Evolutionary conservation across 2,888 invertebrate species (phyloP).

Genomic region (Hypena proboscidalis): DNA sequence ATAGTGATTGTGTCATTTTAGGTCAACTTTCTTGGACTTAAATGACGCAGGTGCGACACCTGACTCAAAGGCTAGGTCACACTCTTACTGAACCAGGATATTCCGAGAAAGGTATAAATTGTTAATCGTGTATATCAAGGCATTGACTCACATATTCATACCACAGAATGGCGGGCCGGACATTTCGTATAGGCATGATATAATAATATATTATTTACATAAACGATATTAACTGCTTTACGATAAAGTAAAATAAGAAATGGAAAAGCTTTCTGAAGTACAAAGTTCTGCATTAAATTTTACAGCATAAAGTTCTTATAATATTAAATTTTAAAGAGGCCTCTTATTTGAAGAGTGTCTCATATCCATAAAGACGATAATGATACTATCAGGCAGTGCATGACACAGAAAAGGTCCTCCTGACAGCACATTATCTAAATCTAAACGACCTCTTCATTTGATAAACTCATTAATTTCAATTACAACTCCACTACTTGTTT

Average conservation of each 20-base stretch:
- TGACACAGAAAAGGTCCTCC: not conserved
- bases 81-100: conserved; percentile 8
- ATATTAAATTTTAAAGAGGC: too few species aligned
- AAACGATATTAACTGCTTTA: too few species aligned
- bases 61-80: conserved; percentile 26
- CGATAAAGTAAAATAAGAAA: too few species aligned
- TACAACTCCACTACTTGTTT: conserved; percentile 2
- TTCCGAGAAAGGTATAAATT: conserved; percentile 20
- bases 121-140: conserved; percentile 1
- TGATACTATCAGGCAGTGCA: conserved; percentile 4
- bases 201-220: too few species aligned
- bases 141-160: conserved; percentile 1
- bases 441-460: conserved; percentile 12
- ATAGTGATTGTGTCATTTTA: conserved; percentile 33
- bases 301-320: too few species aligned
- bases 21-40: conserved; percentile 40
- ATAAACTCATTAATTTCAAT: conserved; percentile 11
- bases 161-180: too few species aligned
- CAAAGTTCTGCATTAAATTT: too few species aligned
- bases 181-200: too few species aligned
- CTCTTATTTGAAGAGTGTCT: too few species aligned
- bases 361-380: not conserved
- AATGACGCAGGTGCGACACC: conserved; percentile 34
- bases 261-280: too few species aligned
- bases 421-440: conserved; percentile 5